These are phyloP conservation scores for Porites divaricata DNA, from an alignment of 92 coral and sea anemone species.

Conservation along the genomic window DNA sequence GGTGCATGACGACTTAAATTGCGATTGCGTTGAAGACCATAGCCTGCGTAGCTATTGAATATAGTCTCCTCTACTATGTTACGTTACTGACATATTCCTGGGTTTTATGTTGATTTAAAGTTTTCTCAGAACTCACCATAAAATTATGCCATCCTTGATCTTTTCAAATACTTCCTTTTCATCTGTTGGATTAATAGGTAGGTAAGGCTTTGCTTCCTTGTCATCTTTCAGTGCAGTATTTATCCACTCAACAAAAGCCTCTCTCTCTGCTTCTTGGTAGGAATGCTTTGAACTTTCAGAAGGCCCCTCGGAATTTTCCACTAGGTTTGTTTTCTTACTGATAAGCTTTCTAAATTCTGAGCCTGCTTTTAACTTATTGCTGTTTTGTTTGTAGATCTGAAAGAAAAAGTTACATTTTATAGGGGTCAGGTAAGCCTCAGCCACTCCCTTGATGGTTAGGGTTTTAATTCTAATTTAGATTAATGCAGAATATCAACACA, in stretches of 20 bases:
- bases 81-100: no score
- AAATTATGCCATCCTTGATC: constrained; percentile 84
- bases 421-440: neutral
- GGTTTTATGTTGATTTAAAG: no score
- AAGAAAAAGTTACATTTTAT: neutral
- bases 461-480: no score
- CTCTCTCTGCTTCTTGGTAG: constrained; percentile 79
- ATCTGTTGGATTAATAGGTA: constrained; percentile 76
- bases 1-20: no score
- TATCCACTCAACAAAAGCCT: constrained; percentile 96
- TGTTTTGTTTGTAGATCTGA: constrained; percentile 48
- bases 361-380: constrained; percentile 38
- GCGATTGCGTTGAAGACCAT: no score
- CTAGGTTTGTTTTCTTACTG: constrained; percentile 56
- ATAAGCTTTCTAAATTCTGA: constrained; percentile 70
- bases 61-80: no score
- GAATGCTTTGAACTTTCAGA: constrained; percentile 90
- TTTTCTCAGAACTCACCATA: constrained; percentile 63
- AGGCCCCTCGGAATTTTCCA: constrained; percentile 80
- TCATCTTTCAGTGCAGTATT: constrained; percentile 84
- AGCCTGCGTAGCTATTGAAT: no score
- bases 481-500: no score
- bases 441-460: no score
- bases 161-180: constrained; percentile 72
- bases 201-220: constrained; percentile 49